A percentile compares a stretch with the other conserved stretches of the same genome.
Evolutionary conservation across 2,113 vertebrate genomes (phyloP).

Genomic region (Passer domesticus): DNA sequence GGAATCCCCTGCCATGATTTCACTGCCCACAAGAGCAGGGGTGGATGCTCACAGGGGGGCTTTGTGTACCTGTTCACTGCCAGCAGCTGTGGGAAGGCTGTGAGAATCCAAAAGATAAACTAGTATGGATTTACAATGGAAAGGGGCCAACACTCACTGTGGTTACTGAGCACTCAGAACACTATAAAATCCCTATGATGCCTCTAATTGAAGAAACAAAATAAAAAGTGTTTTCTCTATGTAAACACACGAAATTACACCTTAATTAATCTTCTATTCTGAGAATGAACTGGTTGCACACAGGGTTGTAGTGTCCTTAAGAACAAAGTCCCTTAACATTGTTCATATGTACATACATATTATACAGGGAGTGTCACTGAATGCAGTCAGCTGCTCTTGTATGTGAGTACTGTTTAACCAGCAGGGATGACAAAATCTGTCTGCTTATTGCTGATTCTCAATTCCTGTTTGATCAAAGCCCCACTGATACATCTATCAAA

Average conservation of each 20-base stretch:
- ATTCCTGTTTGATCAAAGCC: slow-evolving; percentile 11
- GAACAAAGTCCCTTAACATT: not conserved
- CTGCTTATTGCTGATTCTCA: slow-evolving; percentile 4
- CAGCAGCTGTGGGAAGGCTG: not conserved
- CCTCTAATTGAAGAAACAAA: not conserved
- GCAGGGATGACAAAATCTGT: not conserved
- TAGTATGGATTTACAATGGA: not conserved
- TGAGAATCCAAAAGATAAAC: not conserved
- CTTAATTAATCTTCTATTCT: not conserved
- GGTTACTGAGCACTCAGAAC: not conserved
- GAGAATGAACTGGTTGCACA: not conserved
- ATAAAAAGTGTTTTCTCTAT: not conserved
- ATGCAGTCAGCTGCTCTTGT: not conserved
- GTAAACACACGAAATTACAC: not conserved
- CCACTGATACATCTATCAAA: slow-evolving; percentile 2
- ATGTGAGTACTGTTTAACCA: not conserved
- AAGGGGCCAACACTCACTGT: not conserved
- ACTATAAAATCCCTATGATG: not conserved
- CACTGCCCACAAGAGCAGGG: not conserved
- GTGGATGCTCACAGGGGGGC: not conserved
- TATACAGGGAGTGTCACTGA: not conserved
- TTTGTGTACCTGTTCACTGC: not conserved
- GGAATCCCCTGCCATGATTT: not conserved
- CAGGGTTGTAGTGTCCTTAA: not conserved
- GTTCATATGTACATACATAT: too few relatives aligned